Percentiles rank a stretch among this genome's conserved stretches.
phyloP scores from a whole-genome alignment of 2,888 invertebrate species.

The Eledone cirrhosa region DNA sequence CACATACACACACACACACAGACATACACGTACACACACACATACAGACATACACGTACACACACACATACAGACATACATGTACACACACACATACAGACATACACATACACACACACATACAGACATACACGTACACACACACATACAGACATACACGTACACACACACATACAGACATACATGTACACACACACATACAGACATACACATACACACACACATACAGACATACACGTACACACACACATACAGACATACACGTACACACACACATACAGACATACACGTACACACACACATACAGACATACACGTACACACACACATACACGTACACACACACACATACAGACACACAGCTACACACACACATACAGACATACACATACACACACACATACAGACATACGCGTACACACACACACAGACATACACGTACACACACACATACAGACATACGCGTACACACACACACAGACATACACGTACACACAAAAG shows the following conservation, averaged over 20 bases:
- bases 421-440: background rate
- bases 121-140: background rate
- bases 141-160: background rate
- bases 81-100: background rate
- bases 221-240: constrained; percentile 1
- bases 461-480: background rate
- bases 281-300: constrained; percentile 9
- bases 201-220: background rate
- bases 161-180: background rate
- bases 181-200: background rate
- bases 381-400: background rate
- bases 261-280: constrained; percentile 3
- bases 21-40: background rate
- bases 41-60: background rate
- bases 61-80: background rate
- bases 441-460: background rate
- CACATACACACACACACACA: background rate
- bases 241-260: background rate
- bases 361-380: too few relatives aligned
- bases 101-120: background rate
- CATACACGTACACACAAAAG: background rate
- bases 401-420: background rate
- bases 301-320: constrained; percentile 13
- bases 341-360: too few relatives aligned
- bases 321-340: constrained; percentile 7